These are phyloP conservation scores for Ecdyonurus torrentis DNA, from an alignment of 2,888 invertebrate species.

Conservation along the genomic window DNA sequence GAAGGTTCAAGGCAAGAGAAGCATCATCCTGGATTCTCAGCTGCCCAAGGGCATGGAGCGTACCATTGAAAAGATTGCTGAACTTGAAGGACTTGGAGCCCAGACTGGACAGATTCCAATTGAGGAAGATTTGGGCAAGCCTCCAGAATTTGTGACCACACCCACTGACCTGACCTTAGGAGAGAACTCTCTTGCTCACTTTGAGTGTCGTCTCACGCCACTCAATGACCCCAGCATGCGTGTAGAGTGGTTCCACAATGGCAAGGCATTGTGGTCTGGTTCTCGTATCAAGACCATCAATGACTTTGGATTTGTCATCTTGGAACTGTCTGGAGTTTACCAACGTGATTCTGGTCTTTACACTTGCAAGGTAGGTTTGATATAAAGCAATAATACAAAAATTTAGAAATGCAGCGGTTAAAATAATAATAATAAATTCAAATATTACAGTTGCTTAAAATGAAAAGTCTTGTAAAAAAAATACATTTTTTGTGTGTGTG, in stretches of 20 bases:
- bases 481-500: not conserved
- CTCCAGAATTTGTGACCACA: conserved; percentile 78
- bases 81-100: conserved; percentile 69
- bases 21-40: conserved; percentile 82
- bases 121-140: conserved; percentile 69
- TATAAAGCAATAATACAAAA: too few species aligned
- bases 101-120: conserved; percentile 45
- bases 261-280: conserved; percentile 76
- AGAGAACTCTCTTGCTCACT: conserved; percentile 82
- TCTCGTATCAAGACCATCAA: conserved; percentile 90
- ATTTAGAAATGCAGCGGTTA: too few species aligned
- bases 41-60: conserved; percentile 86
- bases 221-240: conserved; percentile 85
- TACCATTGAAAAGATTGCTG: conserved; percentile 84
- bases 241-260: conserved; percentile 97
- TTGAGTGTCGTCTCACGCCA: conserved; percentile 77
- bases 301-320: conserved; percentile 93
- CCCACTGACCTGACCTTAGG: conserved; percentile 67
- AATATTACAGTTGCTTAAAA: not conserved
- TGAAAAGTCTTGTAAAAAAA: not conserved
- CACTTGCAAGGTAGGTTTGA: conserved; percentile 49
- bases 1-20: conserved; percentile 77
- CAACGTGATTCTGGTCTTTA: conserved; percentile 85
- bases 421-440: not conserved
- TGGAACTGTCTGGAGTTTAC: conserved; percentile 89